Evolutionary conservation across 1,140 invertebrate genomes (phyloP).

Genomic region (Plodia interpunctella): DNA sequence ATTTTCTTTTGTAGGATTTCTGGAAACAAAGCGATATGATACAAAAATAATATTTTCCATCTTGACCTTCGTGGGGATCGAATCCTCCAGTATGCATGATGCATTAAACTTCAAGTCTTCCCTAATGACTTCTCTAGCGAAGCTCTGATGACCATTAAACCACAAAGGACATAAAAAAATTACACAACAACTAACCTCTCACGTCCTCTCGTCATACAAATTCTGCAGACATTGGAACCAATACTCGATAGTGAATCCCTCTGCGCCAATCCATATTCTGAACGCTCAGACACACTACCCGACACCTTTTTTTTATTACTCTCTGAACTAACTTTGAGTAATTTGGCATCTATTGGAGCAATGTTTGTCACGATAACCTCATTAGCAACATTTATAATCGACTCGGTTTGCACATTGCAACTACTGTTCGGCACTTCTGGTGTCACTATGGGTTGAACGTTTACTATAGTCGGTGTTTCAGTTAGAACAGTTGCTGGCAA

Average conservation of each 20-base stretch:
- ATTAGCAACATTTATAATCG: slow-evolving; percentile 27
- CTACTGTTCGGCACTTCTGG: slow-evolving; percentile 32
- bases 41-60: too few relatives aligned
- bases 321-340: slow-evolving; percentile 35
- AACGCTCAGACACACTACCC: slow-evolving; percentile 47
- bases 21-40: too few relatives aligned
- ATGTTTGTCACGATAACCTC: slow-evolving; percentile 37
- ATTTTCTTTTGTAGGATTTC: too few relatives aligned
- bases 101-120: too few relatives aligned
- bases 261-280: slow-evolving; percentile 44
- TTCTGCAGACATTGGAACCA: slow-evolving; percentile 69
- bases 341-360: slow-evolving; percentile 28
- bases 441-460: slow-evolving; percentile 32
- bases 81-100: too few relatives aligned
- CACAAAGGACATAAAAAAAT: too few relatives aligned
- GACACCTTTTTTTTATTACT: slow-evolving; percentile 48
- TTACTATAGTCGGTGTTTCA: slow-evolving; percentile 34
- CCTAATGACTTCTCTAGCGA: too few relatives aligned
- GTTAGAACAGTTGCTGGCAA: slow-evolving; percentile 18
- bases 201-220: slow-evolving; percentile 69
- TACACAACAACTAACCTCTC: slow-evolving; percentile 47
- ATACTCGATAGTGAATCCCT: slow-evolving; percentile 67
- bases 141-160: too few relatives aligned
- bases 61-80: too few relatives aligned
- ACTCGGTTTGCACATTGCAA: slow-evolving; percentile 23